phyloP scores from a whole-genome alignment of 2,797 vertebrate species.

The Varecia variegata region DNA sequence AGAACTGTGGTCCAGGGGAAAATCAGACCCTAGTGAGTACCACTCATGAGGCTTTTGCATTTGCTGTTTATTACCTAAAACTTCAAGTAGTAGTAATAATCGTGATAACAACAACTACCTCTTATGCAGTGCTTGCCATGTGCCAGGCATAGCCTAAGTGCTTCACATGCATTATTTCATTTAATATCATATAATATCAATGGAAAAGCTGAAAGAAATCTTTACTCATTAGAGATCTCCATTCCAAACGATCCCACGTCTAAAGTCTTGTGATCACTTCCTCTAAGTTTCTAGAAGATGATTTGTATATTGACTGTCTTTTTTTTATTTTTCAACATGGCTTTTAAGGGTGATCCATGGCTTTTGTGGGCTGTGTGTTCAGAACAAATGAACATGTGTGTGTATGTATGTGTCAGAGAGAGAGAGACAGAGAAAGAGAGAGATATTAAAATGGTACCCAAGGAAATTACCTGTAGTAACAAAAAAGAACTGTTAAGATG shows the following conservation, averaged over 20 bases:
- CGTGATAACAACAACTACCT: background rate
- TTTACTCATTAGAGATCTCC: background rate
- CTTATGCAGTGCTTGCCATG: background rate
- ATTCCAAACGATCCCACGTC: background rate
- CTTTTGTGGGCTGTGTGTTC: background rate
- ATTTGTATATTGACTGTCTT: background rate
- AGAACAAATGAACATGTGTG: background rate
- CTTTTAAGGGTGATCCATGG: background rate
- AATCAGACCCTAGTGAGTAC: background rate
- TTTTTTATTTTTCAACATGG: background rate
- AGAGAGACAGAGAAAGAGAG: background rate
- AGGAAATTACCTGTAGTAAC: background rate
- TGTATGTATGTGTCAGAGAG: background rate
- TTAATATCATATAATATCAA: too few species aligned
- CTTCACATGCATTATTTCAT: background rate
- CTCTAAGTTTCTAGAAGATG: background rate
- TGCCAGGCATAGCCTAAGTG: background rate
- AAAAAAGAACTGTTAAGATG: background rate
- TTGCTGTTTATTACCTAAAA: background rate
- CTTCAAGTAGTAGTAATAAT: background rate
- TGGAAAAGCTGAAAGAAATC: background rate
- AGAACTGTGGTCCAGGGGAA: background rate
- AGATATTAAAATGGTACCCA: background rate
- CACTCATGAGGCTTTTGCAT: background rate
- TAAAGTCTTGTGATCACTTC: background rate